Percentiles rank a stretch among this genome's conserved stretches.
Evolutionary conservation across 2,797 vertebrate species (phyloP).

Genomic region (Cheirogaleus major): DNA sequence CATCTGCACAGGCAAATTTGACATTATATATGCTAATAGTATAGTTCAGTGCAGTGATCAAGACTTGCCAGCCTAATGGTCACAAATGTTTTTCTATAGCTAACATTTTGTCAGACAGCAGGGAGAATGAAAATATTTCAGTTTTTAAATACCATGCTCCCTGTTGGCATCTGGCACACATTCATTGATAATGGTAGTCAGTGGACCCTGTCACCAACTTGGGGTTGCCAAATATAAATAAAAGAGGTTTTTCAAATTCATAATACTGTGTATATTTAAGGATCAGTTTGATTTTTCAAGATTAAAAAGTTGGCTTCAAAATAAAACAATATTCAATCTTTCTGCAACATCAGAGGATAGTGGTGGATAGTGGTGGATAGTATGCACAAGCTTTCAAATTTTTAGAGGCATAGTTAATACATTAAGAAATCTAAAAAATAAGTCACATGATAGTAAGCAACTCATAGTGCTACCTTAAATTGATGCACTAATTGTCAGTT

Average conservation of each 20-base stretch:
- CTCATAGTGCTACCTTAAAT: background rate
- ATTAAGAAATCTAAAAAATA: background rate
- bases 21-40: background rate
- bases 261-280: background rate
- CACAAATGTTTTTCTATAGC: background rate
- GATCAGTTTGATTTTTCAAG: slow-evolving; percentile 20
- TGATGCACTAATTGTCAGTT: background rate
- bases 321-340: background rate
- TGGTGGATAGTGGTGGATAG: no score
- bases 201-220: background rate
- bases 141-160: background rate
- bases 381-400: background rate
- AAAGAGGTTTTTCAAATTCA: slow-evolving; percentile 1
- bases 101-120: background rate
- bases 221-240: background rate
- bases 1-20: background rate
- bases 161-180: background rate
- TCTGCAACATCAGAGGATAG: background rate
- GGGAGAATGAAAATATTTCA: background rate
- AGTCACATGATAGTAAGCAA: background rate
- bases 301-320: slow-evolving; percentile 40
- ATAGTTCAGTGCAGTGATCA: background rate
- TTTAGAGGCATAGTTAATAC: background rate
- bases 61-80: background rate
- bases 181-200: background rate